Conservation (phyloP, 2,797 vertebrate species). For the Botia kubotai region DNA sequence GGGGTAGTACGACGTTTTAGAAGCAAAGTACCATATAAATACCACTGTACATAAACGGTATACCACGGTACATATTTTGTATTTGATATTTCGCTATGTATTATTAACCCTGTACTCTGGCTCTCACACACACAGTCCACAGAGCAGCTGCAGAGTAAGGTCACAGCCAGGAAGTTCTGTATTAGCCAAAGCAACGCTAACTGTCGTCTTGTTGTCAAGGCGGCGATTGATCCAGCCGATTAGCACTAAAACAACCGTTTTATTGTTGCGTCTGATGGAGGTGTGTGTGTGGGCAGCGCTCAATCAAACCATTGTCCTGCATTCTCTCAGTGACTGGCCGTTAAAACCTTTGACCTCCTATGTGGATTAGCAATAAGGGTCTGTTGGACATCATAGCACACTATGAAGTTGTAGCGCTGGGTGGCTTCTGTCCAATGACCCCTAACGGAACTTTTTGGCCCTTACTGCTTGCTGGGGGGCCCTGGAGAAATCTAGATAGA, state of each 20-base stretch:
- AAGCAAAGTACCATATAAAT: not conserved
- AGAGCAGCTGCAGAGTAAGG: constrained; percentile 42
- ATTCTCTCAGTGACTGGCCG: constrained; percentile 22
- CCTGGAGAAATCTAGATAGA: not conserved
- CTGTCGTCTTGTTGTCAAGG: constrained; percentile 49
- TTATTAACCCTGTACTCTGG: not conserved
- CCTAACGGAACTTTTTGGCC: constrained; percentile 32
- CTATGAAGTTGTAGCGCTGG: constrained; percentile 27
- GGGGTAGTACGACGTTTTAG: not conserved
- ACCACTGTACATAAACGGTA: no score
- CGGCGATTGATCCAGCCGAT: constrained; percentile 41
- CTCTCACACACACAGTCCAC: not conserved
- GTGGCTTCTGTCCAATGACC: constrained; percentile 40
- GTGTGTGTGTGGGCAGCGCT: constrained; percentile 35
- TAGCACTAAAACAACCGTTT: constrained; percentile 48
- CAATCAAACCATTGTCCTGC: constrained; percentile 54
- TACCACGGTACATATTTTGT: not conserved
- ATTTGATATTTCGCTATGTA: not conserved
- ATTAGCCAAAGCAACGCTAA: constrained; percentile 49
- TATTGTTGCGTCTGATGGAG: constrained; percentile 28
- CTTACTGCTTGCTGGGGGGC: constrained; percentile 24
- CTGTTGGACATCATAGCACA: constrained; percentile 28
- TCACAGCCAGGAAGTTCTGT: constrained; percentile 45
- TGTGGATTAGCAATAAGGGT: constrained; percentile 10
- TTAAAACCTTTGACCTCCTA: constrained; percentile 39